A percentile compares a stretch with the other conserved stretches of the same genome.
Conservation (phyloP, 2,888 invertebrate species). For the Leucozona laternaria region DNA sequence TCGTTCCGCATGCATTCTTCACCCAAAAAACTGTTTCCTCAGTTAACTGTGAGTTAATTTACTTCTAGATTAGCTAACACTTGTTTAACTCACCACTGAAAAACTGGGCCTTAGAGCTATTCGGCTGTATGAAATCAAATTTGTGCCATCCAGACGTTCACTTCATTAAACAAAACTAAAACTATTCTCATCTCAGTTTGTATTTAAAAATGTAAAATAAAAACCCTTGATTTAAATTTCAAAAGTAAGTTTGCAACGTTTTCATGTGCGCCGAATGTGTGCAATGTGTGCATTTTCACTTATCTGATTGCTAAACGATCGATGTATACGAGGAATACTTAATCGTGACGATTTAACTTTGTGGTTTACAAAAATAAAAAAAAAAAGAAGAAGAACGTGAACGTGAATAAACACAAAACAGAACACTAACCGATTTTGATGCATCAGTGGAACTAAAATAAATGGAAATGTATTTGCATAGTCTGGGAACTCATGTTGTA, state of each 20-base stretch:
- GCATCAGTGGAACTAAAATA: neutral
- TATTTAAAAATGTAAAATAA: neutral
- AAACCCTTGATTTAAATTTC: neutral
- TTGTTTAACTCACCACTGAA: too few relatives aligned
- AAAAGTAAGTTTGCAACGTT: neutral
- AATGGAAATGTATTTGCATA: slow-evolving; percentile 1
- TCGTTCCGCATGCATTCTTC: too few relatives aligned
- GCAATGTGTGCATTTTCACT: slow-evolving; percentile 11
- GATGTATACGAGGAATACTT: slow-evolving; percentile 2
- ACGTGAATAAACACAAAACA: slow-evolving; percentile 12
- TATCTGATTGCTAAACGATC: slow-evolving; percentile 27
- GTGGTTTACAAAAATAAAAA: neutral
- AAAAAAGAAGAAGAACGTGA: neutral
- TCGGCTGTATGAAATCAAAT: neutral
- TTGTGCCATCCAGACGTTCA: neutral
- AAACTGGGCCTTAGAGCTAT: too few relatives aligned
- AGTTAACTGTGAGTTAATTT: too few relatives aligned
- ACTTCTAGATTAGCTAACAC: too few relatives aligned
- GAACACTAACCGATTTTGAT: neutral
- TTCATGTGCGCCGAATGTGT: neutral
- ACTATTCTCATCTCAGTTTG: neutral
- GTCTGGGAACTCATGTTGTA: neutral
- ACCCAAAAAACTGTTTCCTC: too few relatives aligned
- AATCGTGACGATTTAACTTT: slow-evolving; percentile 24
- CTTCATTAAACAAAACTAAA: neutral